These are phyloP conservation scores for Xestia c-nigrum DNA, from an alignment of 2,888 invertebrate genomes.

Conservation along the genomic window DNA sequence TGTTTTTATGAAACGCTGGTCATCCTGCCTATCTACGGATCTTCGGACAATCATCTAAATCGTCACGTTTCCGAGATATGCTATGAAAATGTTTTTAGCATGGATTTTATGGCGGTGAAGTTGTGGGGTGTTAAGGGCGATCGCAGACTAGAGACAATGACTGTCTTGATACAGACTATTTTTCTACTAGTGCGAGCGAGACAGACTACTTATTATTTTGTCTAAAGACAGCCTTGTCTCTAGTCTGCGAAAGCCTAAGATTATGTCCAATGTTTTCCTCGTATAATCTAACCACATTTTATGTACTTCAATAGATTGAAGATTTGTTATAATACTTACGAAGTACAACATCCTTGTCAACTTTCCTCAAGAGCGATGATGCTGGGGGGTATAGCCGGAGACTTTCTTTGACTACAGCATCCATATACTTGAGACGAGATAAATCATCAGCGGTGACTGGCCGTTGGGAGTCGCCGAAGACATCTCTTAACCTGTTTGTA, in stretches of 20 bases:
- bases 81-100: neutral
- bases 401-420: constrained; percentile 75
- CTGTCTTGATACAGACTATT: too few species aligned
- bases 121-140: neutral
- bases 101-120: neutral
- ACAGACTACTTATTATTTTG: too few species aligned
- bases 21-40: too few species aligned
- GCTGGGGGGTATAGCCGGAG: constrained; percentile 75
- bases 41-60: neutral
- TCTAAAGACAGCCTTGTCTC: too few species aligned
- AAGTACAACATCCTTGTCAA: constrained; percentile 65
- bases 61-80: neutral
- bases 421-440: constrained; percentile 71
- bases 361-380: constrained; percentile 68
- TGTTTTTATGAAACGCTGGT: neutral
- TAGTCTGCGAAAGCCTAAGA: too few species aligned
- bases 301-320: too few species aligned
- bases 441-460: constrained; percentile 67
- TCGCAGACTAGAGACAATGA: too few species aligned
- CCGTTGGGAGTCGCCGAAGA: constrained; percentile 66
- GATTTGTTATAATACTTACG: constrained; percentile 64
- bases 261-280: too few species aligned
- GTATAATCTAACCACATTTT: too few species aligned
- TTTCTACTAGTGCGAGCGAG: too few species aligned
- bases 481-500: constrained; percentile 62